These are phyloP conservation scores for Pyralis farinalis DNA, from an alignment of 2,888 invertebrate genomes.

Conservation along the genomic window DNA sequence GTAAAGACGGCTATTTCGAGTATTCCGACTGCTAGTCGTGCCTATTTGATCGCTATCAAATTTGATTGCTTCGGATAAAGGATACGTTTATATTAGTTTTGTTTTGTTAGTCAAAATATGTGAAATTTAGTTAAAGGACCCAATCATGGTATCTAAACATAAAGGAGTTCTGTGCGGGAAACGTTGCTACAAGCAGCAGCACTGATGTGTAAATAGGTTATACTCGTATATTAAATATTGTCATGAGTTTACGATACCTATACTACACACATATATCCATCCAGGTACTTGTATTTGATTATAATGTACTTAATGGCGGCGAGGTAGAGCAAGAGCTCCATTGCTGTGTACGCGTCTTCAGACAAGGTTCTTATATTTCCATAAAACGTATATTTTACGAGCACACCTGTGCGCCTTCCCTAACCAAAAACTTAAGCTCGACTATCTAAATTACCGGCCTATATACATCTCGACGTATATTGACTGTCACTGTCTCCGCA, in stretches of 20 bases:
- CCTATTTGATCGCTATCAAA: constrained; percentile 68
- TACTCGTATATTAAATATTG: no score
- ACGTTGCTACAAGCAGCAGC: no score
- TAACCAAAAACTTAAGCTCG: constrained; percentile 12
- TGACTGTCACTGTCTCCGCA: constrained; percentile 30
- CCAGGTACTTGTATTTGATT: constrained; percentile 21
- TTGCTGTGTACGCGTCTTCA: constrained; percentile 39
- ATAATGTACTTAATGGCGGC: no score
- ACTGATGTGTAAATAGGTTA: no score
- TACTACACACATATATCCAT: constrained; percentile 27
- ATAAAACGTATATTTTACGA: constrained; percentile 68
- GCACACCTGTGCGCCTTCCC: constrained; percentile 42
- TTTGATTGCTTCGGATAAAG: constrained; percentile 57
- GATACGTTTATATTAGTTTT: constrained; percentile 52
- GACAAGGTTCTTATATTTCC: constrained; percentile 73
- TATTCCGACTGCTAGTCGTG: constrained; percentile 59
- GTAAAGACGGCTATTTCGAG: constrained; percentile 63
- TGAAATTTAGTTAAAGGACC: background rate
- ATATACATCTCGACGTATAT: constrained; percentile 1
- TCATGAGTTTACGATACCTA: no score
- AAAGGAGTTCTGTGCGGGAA: no score
- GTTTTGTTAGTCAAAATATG: constrained; percentile 21
- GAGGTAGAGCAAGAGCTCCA: constrained; percentile 36
- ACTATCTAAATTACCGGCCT: constrained; percentile 11
- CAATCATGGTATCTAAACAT: background rate